phyloP scores from a whole-genome alignment of 1,140 invertebrate genomes.

The Drepana arcuata region DNA sequence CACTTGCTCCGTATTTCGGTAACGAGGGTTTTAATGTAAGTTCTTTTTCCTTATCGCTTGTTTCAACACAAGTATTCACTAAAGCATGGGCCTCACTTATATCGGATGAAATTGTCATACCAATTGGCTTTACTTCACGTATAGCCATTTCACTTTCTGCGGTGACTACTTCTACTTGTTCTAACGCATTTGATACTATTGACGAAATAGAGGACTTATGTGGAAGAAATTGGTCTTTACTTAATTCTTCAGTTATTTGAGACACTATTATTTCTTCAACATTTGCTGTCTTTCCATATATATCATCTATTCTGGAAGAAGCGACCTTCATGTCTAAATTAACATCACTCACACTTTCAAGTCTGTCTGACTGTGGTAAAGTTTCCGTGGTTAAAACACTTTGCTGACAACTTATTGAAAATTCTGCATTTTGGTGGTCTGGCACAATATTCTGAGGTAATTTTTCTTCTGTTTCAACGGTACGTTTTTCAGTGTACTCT shows the following conservation, averaged over 20 bases:
- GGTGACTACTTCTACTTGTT: conserved; percentile 43
- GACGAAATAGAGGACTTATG: conserved; percentile 27
- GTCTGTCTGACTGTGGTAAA: conserved; percentile 40
- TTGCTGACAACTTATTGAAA: conserved; percentile 26
- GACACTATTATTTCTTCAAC: conserved; percentile 36
- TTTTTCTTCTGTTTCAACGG: conserved; percentile 35
- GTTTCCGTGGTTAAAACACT: conserved; percentile 42
- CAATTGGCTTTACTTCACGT: conserved; percentile 8
- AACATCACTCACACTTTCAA: conserved; percentile 20
- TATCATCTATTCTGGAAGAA: conserved; percentile 36
- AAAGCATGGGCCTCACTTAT: conserved; percentile 36
- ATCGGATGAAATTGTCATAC: conserved; percentile 18
- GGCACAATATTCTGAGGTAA: conserved; percentile 20
- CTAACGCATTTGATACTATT: conserved; percentile 24
- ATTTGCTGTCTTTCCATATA: conserved; percentile 48
- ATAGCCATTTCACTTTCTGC: conserved; percentile 41
- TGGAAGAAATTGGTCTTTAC: conserved; percentile 10
- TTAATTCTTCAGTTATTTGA: conserved; percentile 27
- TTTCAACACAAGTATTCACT: conserved; percentile 31
- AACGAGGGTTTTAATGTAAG: conserved; percentile 14
- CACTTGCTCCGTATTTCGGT: conserved; percentile 20
- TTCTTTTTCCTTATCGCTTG: conserved; percentile 38
- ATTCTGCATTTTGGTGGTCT: conserved; percentile 32
- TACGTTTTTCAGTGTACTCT: conserved; percentile 33
- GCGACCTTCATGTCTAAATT: conserved; percentile 29